These are phyloP conservation scores for Drosophila hamatofila DNA, from an alignment of 2,888 invertebrate species.

Conservation along the genomic window DNA sequence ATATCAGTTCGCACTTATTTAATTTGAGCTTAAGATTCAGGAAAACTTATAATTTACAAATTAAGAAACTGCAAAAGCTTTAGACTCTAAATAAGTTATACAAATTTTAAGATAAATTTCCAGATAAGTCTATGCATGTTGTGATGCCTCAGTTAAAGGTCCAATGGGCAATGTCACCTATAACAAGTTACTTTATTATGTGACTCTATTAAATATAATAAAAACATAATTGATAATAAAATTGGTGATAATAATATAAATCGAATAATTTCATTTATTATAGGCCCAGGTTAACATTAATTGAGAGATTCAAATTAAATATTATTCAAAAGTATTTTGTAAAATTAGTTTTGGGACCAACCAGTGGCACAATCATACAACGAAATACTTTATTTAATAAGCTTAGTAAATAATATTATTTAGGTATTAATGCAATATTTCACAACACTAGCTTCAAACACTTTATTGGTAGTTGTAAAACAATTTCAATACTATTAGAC, in stretches of 20 bases:
- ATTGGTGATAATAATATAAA: constrained; percentile 13
- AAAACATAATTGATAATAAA: background rate
- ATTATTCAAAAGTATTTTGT: constrained; percentile 9
- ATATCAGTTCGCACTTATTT: background rate
- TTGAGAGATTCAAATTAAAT: background rate
- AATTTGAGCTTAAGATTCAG: background rate
- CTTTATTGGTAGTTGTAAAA: background rate
- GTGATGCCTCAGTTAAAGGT: constrained; percentile 12
- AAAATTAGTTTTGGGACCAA: constrained; percentile 43
- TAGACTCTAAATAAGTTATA: constrained; percentile 1
- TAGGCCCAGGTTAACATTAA: background rate
- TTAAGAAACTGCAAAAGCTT: background rate
- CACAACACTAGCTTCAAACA: background rate
- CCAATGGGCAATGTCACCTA: constrained; percentile 12
- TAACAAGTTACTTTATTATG: constrained; percentile 8
- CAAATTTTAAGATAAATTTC: background rate
- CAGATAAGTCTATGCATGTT: constrained; percentile 7
- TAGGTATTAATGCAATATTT: background rate
- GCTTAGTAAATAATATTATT: constrained; percentile 9
- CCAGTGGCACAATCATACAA: constrained; percentile 38
- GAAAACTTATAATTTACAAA: background rate
- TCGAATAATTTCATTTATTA: background rate
- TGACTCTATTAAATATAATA: background rate
- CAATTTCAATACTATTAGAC: background rate
- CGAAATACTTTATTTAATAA: constrained; percentile 24